Evolutionary conservation across 2,797 vertebrate species (phyloP).

Genomic region (Picus viridis): DNA sequence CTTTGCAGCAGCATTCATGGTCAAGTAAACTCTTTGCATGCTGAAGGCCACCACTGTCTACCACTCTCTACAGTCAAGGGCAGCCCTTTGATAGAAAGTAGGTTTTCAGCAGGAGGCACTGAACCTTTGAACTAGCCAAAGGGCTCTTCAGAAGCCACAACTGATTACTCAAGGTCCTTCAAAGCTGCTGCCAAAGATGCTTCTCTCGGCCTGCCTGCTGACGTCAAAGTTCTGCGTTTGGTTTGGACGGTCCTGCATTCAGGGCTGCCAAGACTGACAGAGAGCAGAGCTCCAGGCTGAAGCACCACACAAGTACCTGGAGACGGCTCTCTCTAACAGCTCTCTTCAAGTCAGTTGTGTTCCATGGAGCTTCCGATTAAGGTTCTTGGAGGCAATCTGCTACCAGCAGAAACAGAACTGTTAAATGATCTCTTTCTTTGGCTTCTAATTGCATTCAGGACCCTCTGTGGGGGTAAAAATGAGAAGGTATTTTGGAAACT

Average conservation of each 20-base stretch:
- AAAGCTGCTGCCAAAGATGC: background rate
- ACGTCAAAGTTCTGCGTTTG: background rate
- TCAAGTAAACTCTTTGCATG: background rate
- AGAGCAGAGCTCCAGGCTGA: background rate
- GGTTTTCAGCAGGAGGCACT: background rate
- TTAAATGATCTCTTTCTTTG: background rate
- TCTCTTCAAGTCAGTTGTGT: background rate
- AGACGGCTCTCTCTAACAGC: background rate
- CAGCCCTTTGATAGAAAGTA: background rate
- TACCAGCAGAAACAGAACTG: background rate
- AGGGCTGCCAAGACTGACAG: background rate
- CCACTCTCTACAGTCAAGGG: background rate
- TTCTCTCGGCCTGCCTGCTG: background rate
- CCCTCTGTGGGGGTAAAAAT: background rate
- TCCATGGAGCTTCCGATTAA: background rate
- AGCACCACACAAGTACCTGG: accelerated
- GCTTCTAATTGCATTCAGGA: background rate
- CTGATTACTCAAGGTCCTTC: background rate
- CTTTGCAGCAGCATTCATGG: background rate
- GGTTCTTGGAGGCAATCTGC: accelerated
- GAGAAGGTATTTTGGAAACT: background rate
- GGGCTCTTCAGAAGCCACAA: background rate
- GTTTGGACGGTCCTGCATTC: background rate
- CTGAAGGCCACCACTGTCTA: background rate
- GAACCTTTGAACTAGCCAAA: background rate